phyloP scores from a whole-genome alignment of 2,797 vertebrate species.

The Calcarius lapponicus region DNA sequence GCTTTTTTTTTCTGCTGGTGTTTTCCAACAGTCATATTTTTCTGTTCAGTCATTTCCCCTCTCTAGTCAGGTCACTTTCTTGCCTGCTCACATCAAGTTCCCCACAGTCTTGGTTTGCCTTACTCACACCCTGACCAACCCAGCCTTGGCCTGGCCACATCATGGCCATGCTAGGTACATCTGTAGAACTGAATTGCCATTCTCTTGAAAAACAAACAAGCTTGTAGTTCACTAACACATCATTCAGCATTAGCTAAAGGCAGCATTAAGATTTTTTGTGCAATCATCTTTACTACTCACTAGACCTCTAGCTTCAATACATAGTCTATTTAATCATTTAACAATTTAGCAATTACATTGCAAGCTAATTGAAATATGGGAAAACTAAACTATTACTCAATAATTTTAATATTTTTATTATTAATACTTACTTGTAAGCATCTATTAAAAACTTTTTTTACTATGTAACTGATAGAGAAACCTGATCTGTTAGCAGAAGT shows the following conservation, averaged over 20 bases:
- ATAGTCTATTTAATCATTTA: not conserved
- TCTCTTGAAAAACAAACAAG: not conserved
- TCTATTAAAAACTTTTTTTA: not conserved
- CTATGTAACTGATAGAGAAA: not conserved
- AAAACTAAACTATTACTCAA: not conserved
- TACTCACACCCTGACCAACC: not conserved
- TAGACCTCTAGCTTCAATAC: not conserved
- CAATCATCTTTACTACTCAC: not conserved
- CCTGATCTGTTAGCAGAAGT: not conserved
- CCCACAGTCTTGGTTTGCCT: not conserved
- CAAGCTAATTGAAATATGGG: not conserved
- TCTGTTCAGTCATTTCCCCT: not conserved
- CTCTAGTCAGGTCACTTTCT: not conserved
- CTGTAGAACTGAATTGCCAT: not conserved
- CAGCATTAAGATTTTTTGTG: not conserved
- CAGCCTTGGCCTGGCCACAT: no score
- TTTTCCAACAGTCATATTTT: not conserved
- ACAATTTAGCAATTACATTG: not conserved
- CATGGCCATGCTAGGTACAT: fast-evolving
- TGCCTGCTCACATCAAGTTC: not conserved
- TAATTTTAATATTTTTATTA: not conserved
- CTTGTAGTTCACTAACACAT: not conserved
- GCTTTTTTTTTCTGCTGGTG: not conserved
- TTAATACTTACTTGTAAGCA: not conserved
- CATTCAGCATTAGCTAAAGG: not conserved